Evolutionary conservation across 2,888 invertebrate species (phyloP).

Genomic region (Luperina nickerlii): DNA sequence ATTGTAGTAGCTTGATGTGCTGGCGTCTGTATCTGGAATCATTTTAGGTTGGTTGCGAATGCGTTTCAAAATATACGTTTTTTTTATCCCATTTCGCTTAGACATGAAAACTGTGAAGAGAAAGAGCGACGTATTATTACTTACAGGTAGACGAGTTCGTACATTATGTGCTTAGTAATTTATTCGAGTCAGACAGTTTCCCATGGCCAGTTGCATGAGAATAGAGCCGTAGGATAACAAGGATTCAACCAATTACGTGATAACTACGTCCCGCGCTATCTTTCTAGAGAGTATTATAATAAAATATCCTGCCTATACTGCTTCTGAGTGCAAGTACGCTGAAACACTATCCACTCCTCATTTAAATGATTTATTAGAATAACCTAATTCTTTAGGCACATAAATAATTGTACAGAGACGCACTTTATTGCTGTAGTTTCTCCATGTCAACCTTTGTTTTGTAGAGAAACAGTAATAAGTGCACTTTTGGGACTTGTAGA

Average conservation of each 20-base stretch:
- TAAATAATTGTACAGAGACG: neutral
- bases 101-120: neutral
- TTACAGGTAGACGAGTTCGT: neutral
- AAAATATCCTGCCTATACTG: neutral
- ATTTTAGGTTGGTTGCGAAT: neutral
- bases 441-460: neutral
- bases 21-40: neutral
- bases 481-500: neutral
- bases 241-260: slow-evolving; percentile 51
- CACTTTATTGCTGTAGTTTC: neutral
- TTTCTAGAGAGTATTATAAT: neutral
- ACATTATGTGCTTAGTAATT: slow-evolving; percentile 5
- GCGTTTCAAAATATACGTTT: neutral
- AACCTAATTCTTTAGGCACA: neutral
- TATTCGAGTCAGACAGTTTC: neutral
- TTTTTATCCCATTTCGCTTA: neutral
- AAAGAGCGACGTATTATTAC: neutral
- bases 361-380: slow-evolving; percentile 19
- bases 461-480: neutral
- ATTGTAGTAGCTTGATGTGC: too few species aligned
- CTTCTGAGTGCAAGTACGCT: slow-evolving; percentile 7
- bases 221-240: slow-evolving; percentile 33
- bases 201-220: slow-evolving; percentile 1
- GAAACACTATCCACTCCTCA: neutral
- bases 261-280: slow-evolving; percentile 11